Base-by-base conservation (phyloP, 2,113 vertebrate genomes). In the Pluvianellus socialis region DNA sequence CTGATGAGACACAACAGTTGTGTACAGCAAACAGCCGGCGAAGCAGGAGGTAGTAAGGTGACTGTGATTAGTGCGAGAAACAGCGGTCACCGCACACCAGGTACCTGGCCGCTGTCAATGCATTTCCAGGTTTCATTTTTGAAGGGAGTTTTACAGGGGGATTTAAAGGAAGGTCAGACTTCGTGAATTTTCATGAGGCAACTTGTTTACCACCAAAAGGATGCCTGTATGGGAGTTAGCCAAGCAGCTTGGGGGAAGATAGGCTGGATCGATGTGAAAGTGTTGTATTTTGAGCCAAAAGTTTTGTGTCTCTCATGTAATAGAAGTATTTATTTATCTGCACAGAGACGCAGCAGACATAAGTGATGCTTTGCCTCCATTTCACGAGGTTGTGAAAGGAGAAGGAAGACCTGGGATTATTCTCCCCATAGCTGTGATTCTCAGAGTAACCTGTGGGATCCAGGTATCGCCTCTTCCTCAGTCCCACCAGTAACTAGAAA, bases 211-310 rank as follows among this genome's bases (percentile, higher is more conserved):
- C 35, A 40, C 73, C 2, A 1, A 65, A 83, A 88, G 14, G 26
- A 61, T 0, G 0, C 7, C 38, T 38, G 24, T 5, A 9, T 7
- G 18, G 40, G 21, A 61, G 23, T 26, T 33, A 27, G 45, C 3
- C 42, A 49, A 45, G 40, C 55, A 14, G 33, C 23, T 19, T 81
- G 32, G 27, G 42, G 59, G 65, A 35, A 61, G 35, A 30, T 6
- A 40, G 33, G 55, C 35, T 80, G 59, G 38, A 35, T 42, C 2
- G 0, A 32, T 12, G 17, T n/a, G 59, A 26, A 71, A 74, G 27
- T 32, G 6, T 3, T 59, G 50, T 58, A 13, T 61, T 86, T 77
- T 50, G 71, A 66, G 59, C 40, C 66, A 52, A 10, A 74, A 79
- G 27, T 53, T 80, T 63, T 77, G 19, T 38, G 7, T 38, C 4